These are phyloP conservation scores for Crocallis elinguaria DNA, from an alignment of 2,888 invertebrate genomes.

Conservation along the genomic window DNA sequence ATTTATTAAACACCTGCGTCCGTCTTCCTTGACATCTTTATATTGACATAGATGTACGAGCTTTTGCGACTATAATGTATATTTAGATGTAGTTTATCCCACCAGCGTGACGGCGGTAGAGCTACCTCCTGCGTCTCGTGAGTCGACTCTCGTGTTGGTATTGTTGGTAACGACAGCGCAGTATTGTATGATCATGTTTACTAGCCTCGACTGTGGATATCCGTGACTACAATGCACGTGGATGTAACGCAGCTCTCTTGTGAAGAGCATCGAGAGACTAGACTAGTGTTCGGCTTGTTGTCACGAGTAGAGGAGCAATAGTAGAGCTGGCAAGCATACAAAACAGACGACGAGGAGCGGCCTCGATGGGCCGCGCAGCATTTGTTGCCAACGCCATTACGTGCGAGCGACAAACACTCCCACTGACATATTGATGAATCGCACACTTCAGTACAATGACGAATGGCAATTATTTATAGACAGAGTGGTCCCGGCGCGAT, in stretches of 20 bases:
- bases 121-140: not conserved
- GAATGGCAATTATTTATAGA: slow-evolving; percentile 56
- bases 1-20: no score
- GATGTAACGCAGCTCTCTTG: not conserved
- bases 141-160: no score
- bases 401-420: slow-evolving; percentile 32
- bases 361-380: not conserved
- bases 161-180: not conserved
- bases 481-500: slow-evolving; percentile 30
- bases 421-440: slow-evolving; percentile 59
- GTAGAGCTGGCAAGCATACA: not conserved
- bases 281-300: no score
- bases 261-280: not conserved
- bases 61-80: no score
- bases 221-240: not conserved
- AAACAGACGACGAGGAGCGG: slow-evolving; percentile 8
- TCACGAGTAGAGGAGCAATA: no score
- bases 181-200: not conserved
- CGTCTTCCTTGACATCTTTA: no score
- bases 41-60: no score
- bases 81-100: no score
- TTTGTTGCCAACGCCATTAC: slow-evolving; percentile 19
- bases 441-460: slow-evolving; percentile 55
- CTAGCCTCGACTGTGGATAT: not conserved
- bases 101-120: not conserved